phyloP scores from a whole-genome alignment of 2,113 vertebrate species.

The Podiceps cristatus region DNA sequence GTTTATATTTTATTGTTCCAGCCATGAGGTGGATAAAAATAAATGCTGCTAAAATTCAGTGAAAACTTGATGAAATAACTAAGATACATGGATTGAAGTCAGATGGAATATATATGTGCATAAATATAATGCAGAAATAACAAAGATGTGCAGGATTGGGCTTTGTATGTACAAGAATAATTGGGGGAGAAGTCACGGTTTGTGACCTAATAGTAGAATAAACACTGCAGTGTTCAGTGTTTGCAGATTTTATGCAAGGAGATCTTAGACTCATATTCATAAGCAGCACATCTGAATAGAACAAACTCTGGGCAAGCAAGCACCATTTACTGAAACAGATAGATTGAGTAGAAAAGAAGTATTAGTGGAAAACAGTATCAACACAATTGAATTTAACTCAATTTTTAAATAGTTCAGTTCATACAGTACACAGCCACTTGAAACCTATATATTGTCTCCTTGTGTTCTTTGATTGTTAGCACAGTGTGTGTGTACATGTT shows the following conservation, averaged over 20 bases:
- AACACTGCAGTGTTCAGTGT: background rate
- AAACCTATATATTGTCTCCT: background rate
- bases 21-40: background rate
- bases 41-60: background rate
- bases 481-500: background rate
- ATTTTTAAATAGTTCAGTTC: background rate
- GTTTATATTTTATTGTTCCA: background rate
- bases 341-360: background rate
- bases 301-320: background rate
- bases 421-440: background rate
- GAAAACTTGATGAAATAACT: background rate
- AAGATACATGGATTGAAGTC: background rate
- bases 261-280: background rate
- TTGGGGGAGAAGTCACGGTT: slow-evolving; percentile 5
- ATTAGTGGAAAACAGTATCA: background rate
- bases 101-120: background rate
- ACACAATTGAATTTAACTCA: background rate
- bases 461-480: background rate
- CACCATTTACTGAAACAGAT: background rate
- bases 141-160: background rate
- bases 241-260: slow-evolving; percentile 12
- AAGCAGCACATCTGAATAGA: background rate
- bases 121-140: background rate
- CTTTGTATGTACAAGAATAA: slow-evolving; percentile 5
- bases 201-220: background rate